Conservation (phyloP, 2,113 vertebrate genomes). For the Channa maculata region DNA sequence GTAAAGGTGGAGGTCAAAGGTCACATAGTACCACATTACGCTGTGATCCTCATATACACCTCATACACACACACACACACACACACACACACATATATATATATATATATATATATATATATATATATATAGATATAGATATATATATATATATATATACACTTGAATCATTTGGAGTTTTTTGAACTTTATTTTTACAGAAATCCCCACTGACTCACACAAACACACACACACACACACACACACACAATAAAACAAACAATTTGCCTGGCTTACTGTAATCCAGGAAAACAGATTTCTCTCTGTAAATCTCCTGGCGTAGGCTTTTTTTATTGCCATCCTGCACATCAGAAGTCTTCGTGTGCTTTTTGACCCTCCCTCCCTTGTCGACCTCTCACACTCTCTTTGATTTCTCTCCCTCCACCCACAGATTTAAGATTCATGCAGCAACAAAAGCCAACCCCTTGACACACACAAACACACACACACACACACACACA, state of each 20-base stretch:
- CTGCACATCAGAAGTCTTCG: constrained; percentile 23
- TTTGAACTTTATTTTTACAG: no score
- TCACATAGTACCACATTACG: not conserved
- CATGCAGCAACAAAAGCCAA: constrained; percentile 27
- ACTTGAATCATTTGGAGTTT: no score
- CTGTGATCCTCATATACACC: constrained; percentile 9
- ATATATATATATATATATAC: no score
- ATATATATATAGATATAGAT: no score
- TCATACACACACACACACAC: not conserved
- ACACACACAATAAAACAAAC: constrained; percentile 3
- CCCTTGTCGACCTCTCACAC: not conserved
- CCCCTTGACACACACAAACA: constrained; percentile 31
- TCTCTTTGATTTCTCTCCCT: constrained; percentile 1
- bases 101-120: no score
- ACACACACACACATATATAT: no score
- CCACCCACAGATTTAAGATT: constrained; percentile 32
- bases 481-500: constrained; percentile 30
- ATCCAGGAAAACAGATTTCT: constrained; percentile 51
- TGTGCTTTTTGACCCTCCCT: not conserved
- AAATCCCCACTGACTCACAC: not conserved
- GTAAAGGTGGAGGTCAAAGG: no score
- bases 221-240: not conserved
- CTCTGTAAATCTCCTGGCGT: constrained; percentile 22
- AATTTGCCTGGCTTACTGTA: constrained; percentile 32
- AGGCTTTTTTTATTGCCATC: constrained; percentile 28